These are phyloP conservation scores for Hyles vespertilio DNA, from an alignment of 1,140 invertebrate genomes.

Conservation along the genomic window DNA sequence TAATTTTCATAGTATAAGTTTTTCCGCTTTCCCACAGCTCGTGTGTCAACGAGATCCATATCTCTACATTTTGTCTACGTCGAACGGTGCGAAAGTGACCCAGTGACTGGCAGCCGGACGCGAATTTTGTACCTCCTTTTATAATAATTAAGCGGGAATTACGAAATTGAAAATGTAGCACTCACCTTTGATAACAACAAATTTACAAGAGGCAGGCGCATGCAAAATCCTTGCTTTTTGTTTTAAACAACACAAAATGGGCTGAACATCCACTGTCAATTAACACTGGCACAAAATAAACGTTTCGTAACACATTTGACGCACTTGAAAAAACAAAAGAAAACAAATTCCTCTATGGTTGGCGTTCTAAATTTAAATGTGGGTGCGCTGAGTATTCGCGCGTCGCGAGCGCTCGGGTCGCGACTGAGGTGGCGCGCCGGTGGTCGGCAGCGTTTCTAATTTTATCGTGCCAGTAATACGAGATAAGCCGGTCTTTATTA, in stretches of 20 bases:
- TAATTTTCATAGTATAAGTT: neutral
- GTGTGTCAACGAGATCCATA: constrained; percentile 5
- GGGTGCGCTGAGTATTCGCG: constrained; percentile 13
- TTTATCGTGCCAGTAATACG: constrained; percentile 70
- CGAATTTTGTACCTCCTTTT: neutral
- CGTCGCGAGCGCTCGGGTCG: constrained; percentile 47
- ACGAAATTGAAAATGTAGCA: constrained; percentile 15
- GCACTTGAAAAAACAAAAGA: constrained; percentile 42
- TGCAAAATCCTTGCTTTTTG: constrained; percentile 30
- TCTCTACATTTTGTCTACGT: constrained; percentile 12
- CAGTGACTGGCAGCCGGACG: constrained; percentile 7
- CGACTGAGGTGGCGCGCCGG: constrained; percentile 50
- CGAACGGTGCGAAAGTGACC: constrained; percentile 8
- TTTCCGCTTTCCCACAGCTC: constrained; percentile 1
- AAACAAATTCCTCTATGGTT: constrained; percentile 25
- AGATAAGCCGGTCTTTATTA: constrained; percentile 70
- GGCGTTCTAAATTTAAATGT: constrained; percentile 31
- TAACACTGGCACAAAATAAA: constrained; percentile 53
- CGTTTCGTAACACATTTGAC: constrained; percentile 53
- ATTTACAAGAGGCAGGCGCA: constrained; percentile 31
- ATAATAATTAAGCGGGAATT: constrained; percentile 2
- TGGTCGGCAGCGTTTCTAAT: constrained; percentile 58
- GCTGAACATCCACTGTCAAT: constrained; percentile 40
- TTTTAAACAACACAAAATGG: constrained; percentile 32
- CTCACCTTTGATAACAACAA: constrained; percentile 48